Evolutionary conservation across 2,888 invertebrate genomes (phyloP).

Genomic region (Hyalella azteca): DNA sequence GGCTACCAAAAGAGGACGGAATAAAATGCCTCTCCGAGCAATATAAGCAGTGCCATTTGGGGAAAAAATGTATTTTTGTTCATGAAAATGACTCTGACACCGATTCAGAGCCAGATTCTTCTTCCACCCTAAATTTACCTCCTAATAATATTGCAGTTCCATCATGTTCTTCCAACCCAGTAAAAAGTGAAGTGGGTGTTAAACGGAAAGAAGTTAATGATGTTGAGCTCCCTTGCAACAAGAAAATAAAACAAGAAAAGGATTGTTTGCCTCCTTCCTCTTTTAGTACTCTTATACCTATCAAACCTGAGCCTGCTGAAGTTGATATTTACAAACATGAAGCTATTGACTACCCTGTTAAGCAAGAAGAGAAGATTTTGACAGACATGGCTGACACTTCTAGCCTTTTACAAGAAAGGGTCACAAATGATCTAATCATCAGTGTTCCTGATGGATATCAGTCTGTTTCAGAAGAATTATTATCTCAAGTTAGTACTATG

Average conservation of each 20-base stretch:
- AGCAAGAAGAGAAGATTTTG: not conserved
- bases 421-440: not conserved
- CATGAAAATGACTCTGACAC: too few relatives aligned
- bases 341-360: not conserved
- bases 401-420: not conserved
- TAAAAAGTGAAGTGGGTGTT: too few relatives aligned
- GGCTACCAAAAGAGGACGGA: not conserved
- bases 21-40: not conserved
- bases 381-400: not conserved
- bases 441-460: not conserved
- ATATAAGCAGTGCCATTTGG: not conserved
- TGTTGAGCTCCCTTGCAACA: too few relatives aligned
- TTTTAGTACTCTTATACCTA: too few relatives aligned
- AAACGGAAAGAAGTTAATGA: too few relatives aligned
- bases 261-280: too few relatives aligned
- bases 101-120: too few relatives aligned
- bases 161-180: too few relatives aligned
- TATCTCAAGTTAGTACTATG: not conserved
- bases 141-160: too few relatives aligned
- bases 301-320: too few relatives aligned
- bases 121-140: too few relatives aligned
- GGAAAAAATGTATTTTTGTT: not conserved
- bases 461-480: not conserved
- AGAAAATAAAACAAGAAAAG: too few relatives aligned
- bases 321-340: not conserved